Base-by-base conservation (phyloP, 2,797 vertebrate species). In the Acestrorhynchus altus region DNA sequence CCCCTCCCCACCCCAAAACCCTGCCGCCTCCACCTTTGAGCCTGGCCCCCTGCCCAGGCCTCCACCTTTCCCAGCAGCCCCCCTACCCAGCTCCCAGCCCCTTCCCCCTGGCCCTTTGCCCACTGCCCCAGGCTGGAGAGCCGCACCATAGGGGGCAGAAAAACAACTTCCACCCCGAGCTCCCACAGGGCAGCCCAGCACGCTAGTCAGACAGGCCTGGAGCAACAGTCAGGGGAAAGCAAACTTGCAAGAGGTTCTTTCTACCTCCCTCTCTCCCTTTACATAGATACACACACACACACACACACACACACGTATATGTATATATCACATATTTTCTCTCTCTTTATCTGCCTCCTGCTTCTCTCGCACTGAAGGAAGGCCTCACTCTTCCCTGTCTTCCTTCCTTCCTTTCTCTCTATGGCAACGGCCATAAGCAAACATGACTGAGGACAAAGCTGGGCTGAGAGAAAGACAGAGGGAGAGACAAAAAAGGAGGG, bases 91-190 rank as follows among this genome's bases (percentile, higher is more conserved):
- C 88, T 91, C 87, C 88, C 77, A 83, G 85, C 86, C 87, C 86
- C 85, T 80, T 81, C 31, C 90, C 90, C 89, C 83, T 89, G 91
- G 90, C 89, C 88, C 88, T 89, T 87, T 89, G 79, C 89, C 86
- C 84, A 92, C 89, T 90, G 90, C 92, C 92, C 88, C 89, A 85
- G 91, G 90, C 92, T 89, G 89, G 81, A 84, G 83, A 90, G 86
- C 89, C 87, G 83, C 89, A 86, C 93, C 83, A 76, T 89, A 91
- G 92, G 92, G 90, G 91, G 92, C 90, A 93, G 89, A 93, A 93
- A 93, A 93, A 92, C 92, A 93, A 93, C 91, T 90, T 92, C 89
- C 91, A 92, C 91, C 90, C 90, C 85, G 87, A 88, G 89, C 88
- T 93, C 90, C 87, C 88, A 89, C 91, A 91, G 89, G 88, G 91